Conservation (phyloP, 1,140 invertebrate species). For the Meloidogyne floridensis region DNA sequence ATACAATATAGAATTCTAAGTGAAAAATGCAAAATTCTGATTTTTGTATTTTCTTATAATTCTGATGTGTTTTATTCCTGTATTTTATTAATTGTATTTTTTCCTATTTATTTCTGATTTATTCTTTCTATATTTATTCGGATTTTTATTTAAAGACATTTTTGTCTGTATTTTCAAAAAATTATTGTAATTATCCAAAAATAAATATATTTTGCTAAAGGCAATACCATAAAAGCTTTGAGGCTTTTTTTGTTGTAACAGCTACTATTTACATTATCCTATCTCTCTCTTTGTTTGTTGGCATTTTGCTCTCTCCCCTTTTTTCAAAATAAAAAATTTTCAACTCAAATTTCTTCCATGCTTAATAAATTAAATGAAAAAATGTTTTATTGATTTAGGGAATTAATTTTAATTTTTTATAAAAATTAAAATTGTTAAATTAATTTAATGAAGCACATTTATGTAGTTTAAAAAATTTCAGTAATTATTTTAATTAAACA, state of each 20-base stretch:
- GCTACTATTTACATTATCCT: background rate
- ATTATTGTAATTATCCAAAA: slow-evolving; percentile 1
- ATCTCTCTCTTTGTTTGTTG: background rate
- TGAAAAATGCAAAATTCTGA: background rate
- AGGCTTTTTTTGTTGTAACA: background rate
- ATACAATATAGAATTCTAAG: too few relatives aligned
- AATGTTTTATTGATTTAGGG: background rate
- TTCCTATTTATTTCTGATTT: background rate
- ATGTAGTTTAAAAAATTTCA: too few relatives aligned
- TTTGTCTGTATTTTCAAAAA: background rate
- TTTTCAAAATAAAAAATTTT: background rate
- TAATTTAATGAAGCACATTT: background rate
- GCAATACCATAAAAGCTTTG: background rate
- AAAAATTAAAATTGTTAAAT: background rate
- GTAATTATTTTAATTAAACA: too few relatives aligned
- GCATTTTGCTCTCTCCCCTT: background rate
- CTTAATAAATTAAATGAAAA: background rate
- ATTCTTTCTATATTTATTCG: background rate
- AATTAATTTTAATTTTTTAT: too few relatives aligned
- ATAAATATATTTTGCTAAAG: background rate
- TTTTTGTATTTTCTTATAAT: background rate
- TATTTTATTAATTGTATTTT: background rate
- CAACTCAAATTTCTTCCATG: background rate
- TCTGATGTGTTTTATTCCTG: background rate
- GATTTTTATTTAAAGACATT: background rate